These are phyloP conservation scores for Tenthredo distinguenda DNA, from an alignment of 2,888 invertebrate genomes.

Conservation along the genomic window DNA sequence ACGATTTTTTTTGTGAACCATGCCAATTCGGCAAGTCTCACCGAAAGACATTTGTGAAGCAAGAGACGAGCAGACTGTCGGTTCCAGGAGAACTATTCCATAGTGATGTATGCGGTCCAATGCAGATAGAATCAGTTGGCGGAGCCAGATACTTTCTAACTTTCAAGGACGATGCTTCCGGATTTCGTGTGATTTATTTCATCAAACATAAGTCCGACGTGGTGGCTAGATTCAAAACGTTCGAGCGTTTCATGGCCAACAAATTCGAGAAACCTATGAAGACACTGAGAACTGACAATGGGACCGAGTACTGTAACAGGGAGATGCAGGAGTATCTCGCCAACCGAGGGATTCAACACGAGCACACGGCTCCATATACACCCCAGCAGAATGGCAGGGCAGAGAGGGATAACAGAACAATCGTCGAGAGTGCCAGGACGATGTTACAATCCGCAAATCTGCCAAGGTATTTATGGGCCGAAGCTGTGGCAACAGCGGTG, in stretches of 20 bases:
- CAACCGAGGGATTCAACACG: slow-evolving; percentile 60
- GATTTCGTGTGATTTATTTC: background rate
- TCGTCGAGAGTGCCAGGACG: slow-evolving; percentile 68
- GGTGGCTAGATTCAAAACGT: background rate
- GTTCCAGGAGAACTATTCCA: slow-evolving; percentile 21
- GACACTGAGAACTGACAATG: slow-evolving; percentile 10
- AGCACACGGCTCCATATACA: slow-evolving; percentile 63
- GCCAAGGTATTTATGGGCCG: slow-evolving; percentile 68
- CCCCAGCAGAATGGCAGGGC: slow-evolving; percentile 67
- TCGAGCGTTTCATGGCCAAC: background rate
- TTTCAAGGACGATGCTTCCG: slow-evolving; percentile 1
- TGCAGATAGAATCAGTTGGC: background rate
- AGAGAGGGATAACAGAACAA: slow-evolving; percentile 69
- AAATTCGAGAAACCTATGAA: background rate
- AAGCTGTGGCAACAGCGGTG: slow-evolving; percentile 70
- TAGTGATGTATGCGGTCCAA: slow-evolving; percentile 37
- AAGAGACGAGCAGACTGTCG: background rate
- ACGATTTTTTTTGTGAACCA: slow-evolving; percentile 56
- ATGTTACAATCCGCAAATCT: slow-evolving; percentile 70
- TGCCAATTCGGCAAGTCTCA: slow-evolving; percentile 20
- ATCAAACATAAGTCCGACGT: slow-evolving; percentile 28
- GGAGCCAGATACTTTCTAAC: slow-evolving; percentile 17
- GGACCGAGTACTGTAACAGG: slow-evolving; percentile 5
- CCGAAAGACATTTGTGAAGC: background rate
- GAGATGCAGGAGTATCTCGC: slow-evolving; percentile 56